Percentiles rank a stretch among this genome's conserved stretches.
phyloP scores from a whole-genome alignment of 2,888 invertebrate genomes.

The Polymixis lichenea region DNA sequence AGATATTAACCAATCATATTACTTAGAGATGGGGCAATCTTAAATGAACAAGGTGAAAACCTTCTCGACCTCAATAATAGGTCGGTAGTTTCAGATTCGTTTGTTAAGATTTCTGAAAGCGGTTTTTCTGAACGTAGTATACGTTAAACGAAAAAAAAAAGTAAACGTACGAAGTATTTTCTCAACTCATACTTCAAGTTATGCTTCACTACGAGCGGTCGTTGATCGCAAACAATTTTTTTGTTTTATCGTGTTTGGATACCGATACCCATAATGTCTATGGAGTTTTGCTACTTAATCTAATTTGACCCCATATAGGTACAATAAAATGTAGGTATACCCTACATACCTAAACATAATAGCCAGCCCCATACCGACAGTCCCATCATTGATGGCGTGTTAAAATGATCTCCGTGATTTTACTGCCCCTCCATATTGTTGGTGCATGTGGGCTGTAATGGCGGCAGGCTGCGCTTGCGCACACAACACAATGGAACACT shows the following conservation, averaged over 20 bases:
- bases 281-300: no score
- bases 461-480: conserved; percentile 69
- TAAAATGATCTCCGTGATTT: conserved; percentile 75
- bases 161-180: no score
- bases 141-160: no score
- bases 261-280: no score
- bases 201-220: no score
- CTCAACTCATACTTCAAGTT: no score
- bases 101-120: not conserved
- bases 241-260: no score
- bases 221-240: no score
- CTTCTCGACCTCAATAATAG: no score
- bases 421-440: conserved; percentile 74
- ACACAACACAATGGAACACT: conserved; percentile 86
- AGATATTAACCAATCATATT: not conserved
- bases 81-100: no score
- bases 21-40: not conserved
- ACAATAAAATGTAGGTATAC: not conserved
- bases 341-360: conserved; percentile 4
- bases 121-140: no score
- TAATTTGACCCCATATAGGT: not conserved
- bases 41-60: not conserved
- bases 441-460: conserved; percentile 78
- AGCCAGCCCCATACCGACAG: conserved; percentile 53
- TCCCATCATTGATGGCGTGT: conserved; percentile 65